Percentiles rank a stretch among this genome's conserved stretches.
Evolutionary conservation across 2,113 vertebrate genomes (phyloP).

Genomic region (Solea solea): DNA sequence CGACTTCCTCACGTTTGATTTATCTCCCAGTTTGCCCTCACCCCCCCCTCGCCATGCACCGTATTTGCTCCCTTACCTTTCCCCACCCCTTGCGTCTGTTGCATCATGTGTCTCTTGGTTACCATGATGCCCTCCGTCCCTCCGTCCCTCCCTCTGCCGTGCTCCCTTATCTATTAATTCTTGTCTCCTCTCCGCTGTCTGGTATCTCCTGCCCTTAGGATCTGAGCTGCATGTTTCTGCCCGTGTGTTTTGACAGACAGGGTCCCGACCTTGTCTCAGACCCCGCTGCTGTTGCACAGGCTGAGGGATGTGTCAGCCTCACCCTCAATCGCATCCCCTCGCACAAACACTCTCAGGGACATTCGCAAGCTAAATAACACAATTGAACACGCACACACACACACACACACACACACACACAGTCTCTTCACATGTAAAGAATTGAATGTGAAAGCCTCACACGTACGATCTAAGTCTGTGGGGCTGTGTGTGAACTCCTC

Average conservation of each 20-base stretch:
- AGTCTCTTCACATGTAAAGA: neutral
- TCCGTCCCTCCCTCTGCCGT: neutral
- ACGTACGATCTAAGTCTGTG: neutral
- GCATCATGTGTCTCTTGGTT: conserved; percentile 37
- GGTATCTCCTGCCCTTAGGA: conserved; percentile 60
- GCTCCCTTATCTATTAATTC: conserved; percentile 66
- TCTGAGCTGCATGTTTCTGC: conserved; percentile 62
- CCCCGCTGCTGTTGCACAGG: conserved; percentile 47
- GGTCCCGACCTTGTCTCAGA: conserved; percentile 61
- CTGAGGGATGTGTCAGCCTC: conserved; percentile 57
- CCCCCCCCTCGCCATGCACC: conserved; percentile 1
- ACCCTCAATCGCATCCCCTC: conserved; percentile 14
- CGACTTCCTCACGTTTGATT: conserved; percentile 19
- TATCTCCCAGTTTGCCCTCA: conserved; percentile 23
- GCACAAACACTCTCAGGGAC: conserved; percentile 22
- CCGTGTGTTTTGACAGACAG: conserved; percentile 69
- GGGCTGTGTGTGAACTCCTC: conserved; percentile 17
- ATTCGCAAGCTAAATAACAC: conserved; percentile 21
- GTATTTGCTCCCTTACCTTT: conserved; percentile 19
- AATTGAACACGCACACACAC: neutral
- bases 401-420: neutral
- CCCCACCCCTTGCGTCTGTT: conserved; percentile 10
- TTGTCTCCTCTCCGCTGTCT: conserved; percentile 52
- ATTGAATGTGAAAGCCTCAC: neutral
- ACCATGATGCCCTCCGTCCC: conserved; percentile 19